Evolutionary conservation across 2,113 vertebrate genomes (phyloP).

Genomic region (Barnardius zonarius): DNA sequence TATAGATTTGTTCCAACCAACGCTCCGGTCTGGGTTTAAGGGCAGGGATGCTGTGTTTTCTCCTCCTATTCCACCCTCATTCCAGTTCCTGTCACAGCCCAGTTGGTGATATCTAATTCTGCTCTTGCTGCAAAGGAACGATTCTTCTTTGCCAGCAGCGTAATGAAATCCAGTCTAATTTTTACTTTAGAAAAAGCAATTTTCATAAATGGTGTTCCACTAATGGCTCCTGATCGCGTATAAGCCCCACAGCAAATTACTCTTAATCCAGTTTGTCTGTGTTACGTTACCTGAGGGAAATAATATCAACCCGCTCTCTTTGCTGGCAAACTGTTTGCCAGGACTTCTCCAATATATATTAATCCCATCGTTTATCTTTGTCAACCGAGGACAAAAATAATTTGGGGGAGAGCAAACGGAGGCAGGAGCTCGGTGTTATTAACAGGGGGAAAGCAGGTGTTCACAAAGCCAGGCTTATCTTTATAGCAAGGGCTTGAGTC

Average conservation of each 20-base stretch:
- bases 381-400: conserved; percentile 94
- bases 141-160: conserved; percentile 3
- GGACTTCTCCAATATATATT: conserved; percentile 98
- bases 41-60: background rate
- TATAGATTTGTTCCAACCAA: background rate
- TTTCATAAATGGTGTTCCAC: conserved; percentile 83
- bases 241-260: conserved; percentile 97
- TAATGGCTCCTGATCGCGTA: conserved; percentile 90
- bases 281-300: conserved; percentile 96
- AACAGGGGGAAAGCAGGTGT: conserved; percentile 87
- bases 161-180: conserved; percentile 75
- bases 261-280: conserved; percentile 94
- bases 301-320: conserved; percentile 83
- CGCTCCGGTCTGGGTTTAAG: background rate
- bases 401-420: conserved; percentile 91
- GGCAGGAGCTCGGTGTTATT: conserved; percentile 81
- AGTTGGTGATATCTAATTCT: background rate
- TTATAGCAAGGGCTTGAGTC: conserved; percentile 80
- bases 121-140: background rate
- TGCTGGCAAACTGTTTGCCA: conserved; percentile 76
- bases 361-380: conserved; percentile 99
- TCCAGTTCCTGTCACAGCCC: background rate
- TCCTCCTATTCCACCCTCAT: background rate
- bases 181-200: conserved; percentile 86
- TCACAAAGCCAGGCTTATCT: conserved; percentile 75